Evolutionary conservation across 2,888 invertebrate species (phyloP), one percentile per base, ranked within the genome.

Genomic region (Lasiommata megera): DNA sequence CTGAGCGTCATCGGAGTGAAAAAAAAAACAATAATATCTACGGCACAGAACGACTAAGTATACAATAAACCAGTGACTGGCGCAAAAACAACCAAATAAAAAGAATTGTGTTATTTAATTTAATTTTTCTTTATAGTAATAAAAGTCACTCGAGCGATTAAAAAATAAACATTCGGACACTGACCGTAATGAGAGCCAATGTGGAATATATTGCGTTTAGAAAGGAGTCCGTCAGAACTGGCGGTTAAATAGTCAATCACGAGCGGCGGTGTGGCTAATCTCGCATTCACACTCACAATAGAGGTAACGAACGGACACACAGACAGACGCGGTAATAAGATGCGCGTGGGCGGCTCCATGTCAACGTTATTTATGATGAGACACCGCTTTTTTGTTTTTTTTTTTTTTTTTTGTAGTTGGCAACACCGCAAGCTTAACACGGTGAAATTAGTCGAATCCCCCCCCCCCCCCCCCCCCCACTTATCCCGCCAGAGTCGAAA

Each of bases 191-290:
- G 55, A 61, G 41, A 34, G 44, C 40, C 12, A 17, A 44, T 38
- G 43, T 43, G 47, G 54, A 54, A 51, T 51, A 54, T 56, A 38
- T 54, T 38, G 62, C 52, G 57, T 74, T 77, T 76, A 72, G 77
- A 77, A 79, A 76, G 74, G 79, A 80, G 79, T 84, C 80, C 79
- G 78, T 83, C 78, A 81, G 79, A 79, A 75, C 79, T 81, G 70
- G 76, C 81, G 80, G 78, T 86, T 87, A 86, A 88, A 89, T 88
- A 89, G 88, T 88, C 88, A 87, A 89, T 89, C 88, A 89, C 82
- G 87, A 82, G 79, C 74, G 80, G 73, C 77, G 78, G 81, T 83
- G 87, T 85, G 82, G 88, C 88, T 86, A 88, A 90, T 88, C 88
- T 84, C 76, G 80, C 84, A 85, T 88, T 85, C 86, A 85, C 73